Evolutionary conservation across 2,797 vertebrate species (phyloP).

Genomic region (Onychomys torridus): DNA sequence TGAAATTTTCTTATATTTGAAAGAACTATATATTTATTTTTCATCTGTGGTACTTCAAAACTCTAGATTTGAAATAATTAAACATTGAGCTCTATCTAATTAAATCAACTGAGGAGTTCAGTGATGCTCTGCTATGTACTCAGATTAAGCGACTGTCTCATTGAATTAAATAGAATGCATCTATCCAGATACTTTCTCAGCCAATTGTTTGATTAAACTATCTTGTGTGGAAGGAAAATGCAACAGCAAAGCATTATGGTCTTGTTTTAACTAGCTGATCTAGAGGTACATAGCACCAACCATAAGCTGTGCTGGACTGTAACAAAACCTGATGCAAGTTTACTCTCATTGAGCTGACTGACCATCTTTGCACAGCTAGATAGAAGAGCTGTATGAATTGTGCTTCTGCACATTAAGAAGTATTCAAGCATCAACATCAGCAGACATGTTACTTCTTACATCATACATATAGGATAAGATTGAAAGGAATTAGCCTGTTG

Average conservation of each 20-base stretch:
- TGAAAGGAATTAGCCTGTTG: not conserved
- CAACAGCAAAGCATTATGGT: constrained; percentile 20
- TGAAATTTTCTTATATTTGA: constrained; percentile 70
- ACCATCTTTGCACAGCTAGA: not conserved
- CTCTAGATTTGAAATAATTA: constrained; percentile 87
- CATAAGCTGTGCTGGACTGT: not conserved
- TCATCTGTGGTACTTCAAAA: constrained; percentile 70
- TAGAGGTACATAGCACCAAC: constrained; percentile 49
- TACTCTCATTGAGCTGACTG: not conserved
- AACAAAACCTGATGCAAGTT: constrained; percentile 41
- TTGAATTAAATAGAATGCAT: constrained; percentile 84
- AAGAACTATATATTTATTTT: constrained; percentile 66
- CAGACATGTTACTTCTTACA: not conserved
- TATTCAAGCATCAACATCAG: not conserved
- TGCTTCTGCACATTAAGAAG: not conserved
- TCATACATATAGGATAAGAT: not conserved
- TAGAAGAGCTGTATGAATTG: not conserved
- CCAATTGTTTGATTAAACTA: constrained; percentile 81
- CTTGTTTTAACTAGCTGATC: constrained; percentile 53
- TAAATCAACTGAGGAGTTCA: constrained; percentile 85
- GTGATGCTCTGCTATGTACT: constrained; percentile 78
- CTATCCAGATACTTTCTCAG: constrained; percentile 82
- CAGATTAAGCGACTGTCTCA: constrained; percentile 84
- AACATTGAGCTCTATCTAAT: constrained; percentile 83
- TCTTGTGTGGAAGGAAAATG: constrained; percentile 71